Base-by-base conservation (phyloP, 2,113 vertebrate genomes). In the Alethe castanea region DNA sequence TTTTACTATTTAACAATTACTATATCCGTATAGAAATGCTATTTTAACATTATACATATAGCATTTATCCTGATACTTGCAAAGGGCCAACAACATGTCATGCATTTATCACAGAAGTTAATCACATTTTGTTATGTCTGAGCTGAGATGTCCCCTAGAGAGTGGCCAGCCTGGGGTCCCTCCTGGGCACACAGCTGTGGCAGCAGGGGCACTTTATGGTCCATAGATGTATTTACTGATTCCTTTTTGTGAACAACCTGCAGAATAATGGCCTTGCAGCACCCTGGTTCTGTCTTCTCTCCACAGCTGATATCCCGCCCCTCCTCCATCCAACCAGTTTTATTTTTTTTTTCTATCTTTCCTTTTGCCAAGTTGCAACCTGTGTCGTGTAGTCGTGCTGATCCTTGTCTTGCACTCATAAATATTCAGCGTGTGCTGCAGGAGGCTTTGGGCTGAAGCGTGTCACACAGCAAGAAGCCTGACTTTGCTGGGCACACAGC, bases 341-440 rank as follows among this genome's bases (percentile, higher is more conserved):
- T 28, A 2, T 66, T 25, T 11, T 31, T 12, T 25, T 29, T 12
- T 25, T 66, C 18, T 38, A 9, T 24, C 26, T 86, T 83, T 93
- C 24, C 53, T 88, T 69, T 92, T 79, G 25, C 88, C 86, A 90
- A 60, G 61, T 52, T 81, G 76, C 65, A 81, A 33, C 80, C 84
- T 72, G 47, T 86, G 81, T 78, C 60, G 48, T 90, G 94, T 81
- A 91, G 89, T 50, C 44, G 53, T 86, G 84, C 92, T 86, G 90
- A 70, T 96, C 86, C 90, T 90, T 95, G 74, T 90, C 91, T 91
- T 38, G 40, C 22, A 6, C 59, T 94, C 81, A 92, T 96, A 93
- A 97, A 97, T 96, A 97, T 95, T 96, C 94, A 95, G 65, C 1
- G 8, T 61, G 42, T 73, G 72, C 87, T 81, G 69, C 13, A 65